Base-by-base conservation (phyloP, 1,140 invertebrate species). In the Tetragonula clypearis region DNA sequence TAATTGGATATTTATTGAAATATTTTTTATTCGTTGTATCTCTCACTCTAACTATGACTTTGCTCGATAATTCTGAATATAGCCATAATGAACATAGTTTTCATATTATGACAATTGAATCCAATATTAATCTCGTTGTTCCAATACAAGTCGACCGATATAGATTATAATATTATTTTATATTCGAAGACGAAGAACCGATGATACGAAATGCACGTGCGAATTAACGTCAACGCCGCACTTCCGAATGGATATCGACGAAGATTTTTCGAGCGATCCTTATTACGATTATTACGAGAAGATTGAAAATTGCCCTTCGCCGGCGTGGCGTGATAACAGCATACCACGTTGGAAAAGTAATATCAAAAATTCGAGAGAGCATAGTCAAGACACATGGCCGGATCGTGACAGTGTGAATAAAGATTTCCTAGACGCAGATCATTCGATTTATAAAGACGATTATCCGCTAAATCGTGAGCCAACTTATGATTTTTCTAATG, bases 211-310 rank as follows among this genome's bases (percentile, higher is more conserved):
- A 5, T 96, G 97, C 72, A 92, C 92, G 6, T 98, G 97, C 90
- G 97, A 98, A 94, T 91, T 98, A 75, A 96, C 97, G 60, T 96
- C 97, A 6, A 95, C 96, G 71, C 96, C 97, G 0, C 95, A 97
- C 41, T 93, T 96, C 86, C 95, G 96, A 65, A 95, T 97, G 91
- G 96, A 97, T 87, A 79, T 95, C 0, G 94, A 95, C 55, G 90
- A 95, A 49, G 96, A 97, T 91, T 96, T 97, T 66, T 94, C 96
- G 17, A 94, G 95, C 23, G 97, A 98, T 93, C 95, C 96, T 23
- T 96, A 97, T 60, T 98, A 96, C 86, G 97, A 98, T 92, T 98
- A 97, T 90, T 98, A 97, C 90, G 97, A 97, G 86, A 94, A 96
- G 30, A 97, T 98, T 92, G 93, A 96, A 73, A 97, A 90, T 56